Conservation (phyloP, 1,140 invertebrate genomes). For the Drosophila prosaltans region DNA sequence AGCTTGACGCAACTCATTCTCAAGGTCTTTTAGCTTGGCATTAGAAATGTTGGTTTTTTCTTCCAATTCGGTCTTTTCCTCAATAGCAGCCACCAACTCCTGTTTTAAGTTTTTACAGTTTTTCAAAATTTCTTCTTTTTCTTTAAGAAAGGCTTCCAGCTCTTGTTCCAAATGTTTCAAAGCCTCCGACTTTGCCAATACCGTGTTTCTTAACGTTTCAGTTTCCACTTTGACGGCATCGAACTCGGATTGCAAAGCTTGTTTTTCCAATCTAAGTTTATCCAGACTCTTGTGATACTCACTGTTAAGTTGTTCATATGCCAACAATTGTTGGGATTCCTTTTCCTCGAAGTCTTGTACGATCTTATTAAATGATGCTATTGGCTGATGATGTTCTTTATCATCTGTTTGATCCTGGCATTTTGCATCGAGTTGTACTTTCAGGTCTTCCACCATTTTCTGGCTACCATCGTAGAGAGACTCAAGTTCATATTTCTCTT, state of each 20-base stretch:
- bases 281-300: slow-evolving; percentile 19
- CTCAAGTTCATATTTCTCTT: slow-evolving; percentile 49
- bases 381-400: slow-evolving; percentile 6
- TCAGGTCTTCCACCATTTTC: slow-evolving; percentile 39
- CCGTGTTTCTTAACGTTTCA: not conserved
- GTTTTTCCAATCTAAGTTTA: slow-evolving; percentile 36
- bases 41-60: not conserved
- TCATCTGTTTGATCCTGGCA: not conserved
- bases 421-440: slow-evolving; percentile 9
- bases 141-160: not conserved
- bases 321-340: slow-evolving; percentile 22
- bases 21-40: not conserved
- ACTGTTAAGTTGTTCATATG: slow-evolving; percentile 24
- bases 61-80: not conserved
- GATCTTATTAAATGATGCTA: not conserved
- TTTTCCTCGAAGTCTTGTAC: slow-evolving; percentile 32
- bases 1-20: not conserved
- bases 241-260: slow-evolving; percentile 11
- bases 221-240: not conserved
- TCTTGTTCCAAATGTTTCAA: not conserved
- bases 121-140: not conserved
- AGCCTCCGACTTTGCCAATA: not conserved
- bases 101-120: not conserved
- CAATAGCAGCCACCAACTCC: not conserved
- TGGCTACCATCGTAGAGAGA: slow-evolving; percentile 29